These are phyloP conservation scores for Balaenoptera acutorostrata DNA, from an alignment of 2,113 vertebrate species.

Conservation along the genomic window DNA sequence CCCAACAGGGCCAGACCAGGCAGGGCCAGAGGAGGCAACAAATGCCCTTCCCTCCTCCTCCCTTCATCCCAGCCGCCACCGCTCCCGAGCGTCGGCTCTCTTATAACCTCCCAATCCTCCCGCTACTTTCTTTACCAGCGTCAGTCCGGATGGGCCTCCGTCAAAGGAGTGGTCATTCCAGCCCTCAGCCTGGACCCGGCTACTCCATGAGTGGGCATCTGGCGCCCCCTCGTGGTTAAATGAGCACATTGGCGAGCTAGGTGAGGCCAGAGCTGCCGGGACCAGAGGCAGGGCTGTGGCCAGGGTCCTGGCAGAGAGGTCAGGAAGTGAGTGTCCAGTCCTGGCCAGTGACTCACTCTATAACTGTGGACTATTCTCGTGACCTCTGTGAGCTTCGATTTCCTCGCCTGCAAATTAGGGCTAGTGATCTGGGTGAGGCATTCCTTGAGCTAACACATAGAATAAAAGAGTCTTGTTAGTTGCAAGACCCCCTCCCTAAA, in stretches of 20 bases:
- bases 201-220: neutral
- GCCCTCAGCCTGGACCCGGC: neutral
- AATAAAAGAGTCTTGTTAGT: neutral
- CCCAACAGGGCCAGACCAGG: neutral
- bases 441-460: neutral
- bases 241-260: neutral
- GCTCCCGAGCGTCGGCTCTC: neutral
- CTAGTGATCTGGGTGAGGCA: neutral
- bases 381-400: neutral
- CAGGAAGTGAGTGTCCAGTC: neutral
- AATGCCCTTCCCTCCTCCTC: neutral
- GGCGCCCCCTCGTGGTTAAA: conserved; percentile 44
- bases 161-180: neutral
- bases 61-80: neutral
- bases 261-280: accelerated
- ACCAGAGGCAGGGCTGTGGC: neutral
- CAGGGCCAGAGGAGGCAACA: neutral
- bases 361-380: neutral
- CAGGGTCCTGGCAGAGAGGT: neutral
- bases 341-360: neutral
- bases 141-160: neutral
- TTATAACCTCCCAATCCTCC: neutral
- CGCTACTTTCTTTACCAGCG: neutral
- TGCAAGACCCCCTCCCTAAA: neutral
- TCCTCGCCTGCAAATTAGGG: neutral